Evolutionary conservation across 92 coral and sea anemone species (phyloP).

Genomic region (Epizoanthus illoricatus): DNA sequence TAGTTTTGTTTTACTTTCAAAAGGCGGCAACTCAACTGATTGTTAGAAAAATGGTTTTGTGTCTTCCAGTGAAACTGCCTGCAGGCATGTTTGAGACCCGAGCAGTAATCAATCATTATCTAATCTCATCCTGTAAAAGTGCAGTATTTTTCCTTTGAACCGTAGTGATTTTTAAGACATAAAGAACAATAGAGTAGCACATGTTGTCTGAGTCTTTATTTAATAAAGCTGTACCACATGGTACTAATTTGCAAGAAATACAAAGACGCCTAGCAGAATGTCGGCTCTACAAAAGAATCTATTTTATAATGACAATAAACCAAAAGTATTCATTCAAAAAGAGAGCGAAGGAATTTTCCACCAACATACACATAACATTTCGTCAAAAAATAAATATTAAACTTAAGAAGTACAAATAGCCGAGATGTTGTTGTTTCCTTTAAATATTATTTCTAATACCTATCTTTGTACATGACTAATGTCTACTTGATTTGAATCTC

Average conservation of each 20-base stretch:
- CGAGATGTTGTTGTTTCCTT: too few species aligned
- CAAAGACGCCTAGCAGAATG: constrained; percentile 14
- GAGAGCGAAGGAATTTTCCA: constrained; percentile 17
- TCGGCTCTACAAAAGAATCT: not conserved
- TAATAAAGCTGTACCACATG: constrained; percentile 24
- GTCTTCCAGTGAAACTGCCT: constrained; percentile 10
- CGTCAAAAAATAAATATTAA: not conserved
- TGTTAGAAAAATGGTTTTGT: not conserved
- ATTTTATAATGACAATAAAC: not conserved
- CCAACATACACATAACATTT: not conserved
- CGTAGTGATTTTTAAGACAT: constrained; percentile 6
- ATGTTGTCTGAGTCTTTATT: constrained; percentile 12
- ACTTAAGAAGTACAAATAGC: too few species aligned
- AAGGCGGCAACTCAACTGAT: not conserved
- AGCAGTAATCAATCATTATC: constrained; percentile 9
- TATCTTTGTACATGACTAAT: too few species aligned
- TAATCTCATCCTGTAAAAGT: not conserved
- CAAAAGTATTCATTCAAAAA: not conserved
- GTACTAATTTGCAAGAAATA: constrained; percentile 20
- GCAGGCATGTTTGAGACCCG: not conserved
- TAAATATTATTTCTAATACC: too few species aligned
- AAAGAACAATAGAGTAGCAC: constrained; percentile 32
- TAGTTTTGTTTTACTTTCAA: not conserved
- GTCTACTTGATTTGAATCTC: too few species aligned
- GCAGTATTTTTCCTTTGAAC: not conserved